Evolutionary conservation across 1,140 invertebrate species (phyloP).

Genomic region (Neotoxoptera formosana): DNA sequence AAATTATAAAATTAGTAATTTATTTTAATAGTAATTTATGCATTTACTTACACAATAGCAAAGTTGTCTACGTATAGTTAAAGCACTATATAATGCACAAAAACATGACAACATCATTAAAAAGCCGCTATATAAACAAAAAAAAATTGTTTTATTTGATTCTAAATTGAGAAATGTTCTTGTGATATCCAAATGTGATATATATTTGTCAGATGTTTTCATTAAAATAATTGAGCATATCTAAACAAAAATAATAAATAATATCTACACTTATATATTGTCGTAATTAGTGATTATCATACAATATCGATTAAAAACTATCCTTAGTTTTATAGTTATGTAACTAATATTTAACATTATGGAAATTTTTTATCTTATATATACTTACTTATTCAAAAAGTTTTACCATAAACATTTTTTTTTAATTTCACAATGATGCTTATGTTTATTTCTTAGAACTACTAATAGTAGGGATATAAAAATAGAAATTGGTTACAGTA

Average conservation of each 20-base stretch:
- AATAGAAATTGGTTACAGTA: too few species aligned
- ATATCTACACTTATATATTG: neutral
- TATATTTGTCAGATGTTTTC: conserved; percentile 32
- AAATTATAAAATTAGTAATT: neutral
- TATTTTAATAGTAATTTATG: neutral
- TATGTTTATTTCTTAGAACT: too few species aligned
- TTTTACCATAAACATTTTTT: too few species aligned
- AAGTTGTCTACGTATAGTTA: conserved; percentile 16
- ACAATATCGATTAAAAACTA: neutral
- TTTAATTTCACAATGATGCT: too few species aligned
- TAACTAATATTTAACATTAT: too few species aligned
- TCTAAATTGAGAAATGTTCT: conserved; percentile 54
- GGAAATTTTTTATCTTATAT: too few species aligned
- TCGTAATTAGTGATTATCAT: neutral
- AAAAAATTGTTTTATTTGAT: conserved; percentile 32
- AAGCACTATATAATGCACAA: conserved; percentile 28
- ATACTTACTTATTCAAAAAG: too few species aligned
- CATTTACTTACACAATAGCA: conserved; percentile 33
- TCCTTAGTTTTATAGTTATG: neutral
- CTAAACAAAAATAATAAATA: neutral
- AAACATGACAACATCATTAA: conserved; percentile 29
- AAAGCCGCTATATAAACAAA: conserved; percentile 29
- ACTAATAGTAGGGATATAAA: too few species aligned
- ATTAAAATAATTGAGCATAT: conserved; percentile 43
- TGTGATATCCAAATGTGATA: conserved; percentile 43